These are phyloP conservation scores for Molossus alvarezi DNA, from an alignment of 2,797 vertebrate species.

Conservation along the genomic window DNA sequence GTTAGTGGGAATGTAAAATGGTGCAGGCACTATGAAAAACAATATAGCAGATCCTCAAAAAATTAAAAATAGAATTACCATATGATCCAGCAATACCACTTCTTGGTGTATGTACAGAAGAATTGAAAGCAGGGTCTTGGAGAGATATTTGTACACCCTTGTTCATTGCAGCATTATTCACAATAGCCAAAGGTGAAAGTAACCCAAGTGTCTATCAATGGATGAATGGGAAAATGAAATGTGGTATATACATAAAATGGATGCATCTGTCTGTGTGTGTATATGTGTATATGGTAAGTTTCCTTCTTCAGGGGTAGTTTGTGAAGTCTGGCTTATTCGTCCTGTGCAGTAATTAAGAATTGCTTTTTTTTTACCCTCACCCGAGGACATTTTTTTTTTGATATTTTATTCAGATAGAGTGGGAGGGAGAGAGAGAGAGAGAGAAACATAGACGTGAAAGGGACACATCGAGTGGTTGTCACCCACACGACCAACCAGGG, in stretches of 20 bases:
- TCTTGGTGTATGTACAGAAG: not conserved
- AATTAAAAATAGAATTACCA: constrained; percentile 15
- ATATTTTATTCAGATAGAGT: too few species aligned
- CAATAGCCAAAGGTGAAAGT: not conserved
- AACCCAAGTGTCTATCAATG: not conserved
- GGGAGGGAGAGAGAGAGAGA: too few species aligned
- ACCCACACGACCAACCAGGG: too few species aligned
- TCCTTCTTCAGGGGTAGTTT: not conserved
- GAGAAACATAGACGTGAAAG: too few species aligned
- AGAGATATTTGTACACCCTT: not conserved
- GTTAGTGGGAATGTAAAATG: not conserved
- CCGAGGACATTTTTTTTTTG: too few species aligned
- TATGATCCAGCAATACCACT: not conserved
- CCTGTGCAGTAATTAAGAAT: constrained; percentile 13
- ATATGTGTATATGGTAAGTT: not conserved
- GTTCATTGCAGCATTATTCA: constrained; percentile 13
- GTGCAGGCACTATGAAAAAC: not conserved
- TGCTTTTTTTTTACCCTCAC: not conserved
- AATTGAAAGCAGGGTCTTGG: constrained; percentile 4
- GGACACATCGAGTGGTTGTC: too few species aligned
- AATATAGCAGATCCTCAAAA: not conserved
- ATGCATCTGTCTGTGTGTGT: not conserved
- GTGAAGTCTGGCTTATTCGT: not conserved
- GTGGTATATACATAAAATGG: not conserved
- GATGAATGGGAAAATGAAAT: constrained; percentile 15